Percentiles rank a stretch among this genome's conserved stretches.
phyloP scores from a whole-genome alignment of 2,113 vertebrate species.

The Thalassarche chlororhynchos region DNA sequence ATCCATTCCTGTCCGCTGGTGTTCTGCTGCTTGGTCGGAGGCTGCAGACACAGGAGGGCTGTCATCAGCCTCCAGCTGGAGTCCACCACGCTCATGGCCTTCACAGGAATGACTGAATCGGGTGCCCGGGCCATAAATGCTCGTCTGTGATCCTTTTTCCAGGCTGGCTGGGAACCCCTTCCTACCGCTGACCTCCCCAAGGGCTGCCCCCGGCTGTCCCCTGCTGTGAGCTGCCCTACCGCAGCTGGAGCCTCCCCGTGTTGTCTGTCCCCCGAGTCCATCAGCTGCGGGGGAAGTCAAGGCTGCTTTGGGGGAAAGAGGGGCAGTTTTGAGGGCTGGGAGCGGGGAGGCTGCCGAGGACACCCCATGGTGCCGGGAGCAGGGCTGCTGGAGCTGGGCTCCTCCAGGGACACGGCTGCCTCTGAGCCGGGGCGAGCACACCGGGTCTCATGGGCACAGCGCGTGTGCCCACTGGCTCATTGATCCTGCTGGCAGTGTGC shows the following conservation, averaged over 20 bases:
- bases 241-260: fast-evolving
- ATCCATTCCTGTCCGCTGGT: fast-evolving
- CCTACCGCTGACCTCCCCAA: background rate
- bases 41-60: background rate
- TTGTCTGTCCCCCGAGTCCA: background rate
- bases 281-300: background rate
- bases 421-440: fast-evolving
- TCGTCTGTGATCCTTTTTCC: background rate
- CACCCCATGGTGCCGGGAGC: fast-evolving
- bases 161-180: background rate
- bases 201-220: background rate
- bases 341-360: fast-evolving
- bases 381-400: background rate
- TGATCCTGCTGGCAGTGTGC: fast-evolving
- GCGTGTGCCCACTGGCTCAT: fast-evolving
- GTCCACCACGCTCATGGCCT: fast-evolving
- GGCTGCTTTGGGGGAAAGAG: background rate
- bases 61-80: background rate
- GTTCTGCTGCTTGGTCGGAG: background rate
- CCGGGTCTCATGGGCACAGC: fast-evolving
- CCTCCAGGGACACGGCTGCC: fast-evolving
- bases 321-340: background rate
- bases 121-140: background rate
- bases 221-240: background rate
- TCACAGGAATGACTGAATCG: background rate